Evolutionary conservation across 2,888 invertebrate genomes (phyloP).

Genomic region (Vesta saturnalis): DNA sequence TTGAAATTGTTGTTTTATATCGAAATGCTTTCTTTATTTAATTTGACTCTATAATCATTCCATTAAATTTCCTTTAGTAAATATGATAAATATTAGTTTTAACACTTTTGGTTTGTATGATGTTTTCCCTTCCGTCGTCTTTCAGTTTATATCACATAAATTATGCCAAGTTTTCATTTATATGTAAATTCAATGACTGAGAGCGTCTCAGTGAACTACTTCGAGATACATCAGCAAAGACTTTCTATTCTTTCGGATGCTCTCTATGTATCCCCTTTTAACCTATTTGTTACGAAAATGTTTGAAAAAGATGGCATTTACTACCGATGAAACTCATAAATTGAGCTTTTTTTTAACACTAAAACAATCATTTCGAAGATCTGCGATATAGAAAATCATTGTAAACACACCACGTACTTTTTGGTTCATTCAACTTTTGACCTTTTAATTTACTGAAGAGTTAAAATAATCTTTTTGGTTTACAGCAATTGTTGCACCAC

Average conservation of each 20-base stretch:
- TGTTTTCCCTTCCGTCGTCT: conserved; percentile 28
- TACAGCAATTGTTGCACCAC: too few species aligned
- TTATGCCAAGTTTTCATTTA: conserved; percentile 56
- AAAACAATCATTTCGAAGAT: conserved; percentile 25
- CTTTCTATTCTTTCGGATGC: conserved; percentile 26
- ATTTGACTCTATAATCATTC: neutral
- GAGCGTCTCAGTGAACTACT: conserved; percentile 39
- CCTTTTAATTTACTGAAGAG: too few species aligned
- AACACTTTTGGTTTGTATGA: conserved; percentile 35
- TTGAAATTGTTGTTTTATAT: neutral
- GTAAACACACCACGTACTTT: too few species aligned
- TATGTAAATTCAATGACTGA: conserved; percentile 54
- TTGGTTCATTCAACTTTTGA: too few species aligned
- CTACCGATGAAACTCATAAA: conserved; percentile 25
- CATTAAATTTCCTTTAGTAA: conserved; percentile 16
- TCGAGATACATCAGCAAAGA: conserved; percentile 33
- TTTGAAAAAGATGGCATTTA: conserved; percentile 15
- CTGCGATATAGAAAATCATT: conserved; percentile 11
- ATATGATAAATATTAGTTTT: conserved; percentile 34
- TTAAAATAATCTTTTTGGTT: too few species aligned
- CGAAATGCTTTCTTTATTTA: neutral
- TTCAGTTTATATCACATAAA: conserved; percentile 45
- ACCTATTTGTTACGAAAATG: neutral
- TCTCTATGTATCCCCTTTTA: conserved; percentile 10
- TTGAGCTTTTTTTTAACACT: conserved; percentile 19